Percentiles rank a stretch among this genome's conserved stretches.
Evolutionary conservation across 2,113 vertebrate species (phyloP).

Genomic region (Anoura caudifer): DNA sequence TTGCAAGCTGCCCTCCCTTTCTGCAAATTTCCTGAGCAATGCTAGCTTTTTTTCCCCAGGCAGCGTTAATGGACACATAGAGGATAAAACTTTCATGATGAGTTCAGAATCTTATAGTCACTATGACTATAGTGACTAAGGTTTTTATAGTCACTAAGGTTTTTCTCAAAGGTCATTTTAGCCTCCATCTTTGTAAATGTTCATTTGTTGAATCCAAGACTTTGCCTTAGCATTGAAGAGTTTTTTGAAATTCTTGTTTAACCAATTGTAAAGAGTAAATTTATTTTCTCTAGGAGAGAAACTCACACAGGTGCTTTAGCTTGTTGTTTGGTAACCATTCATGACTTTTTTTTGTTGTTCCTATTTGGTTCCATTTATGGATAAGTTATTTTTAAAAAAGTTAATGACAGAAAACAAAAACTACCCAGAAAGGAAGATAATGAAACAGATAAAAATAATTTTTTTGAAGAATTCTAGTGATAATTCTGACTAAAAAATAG

Average conservation of each 20-base stretch:
- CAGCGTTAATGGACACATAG: background rate
- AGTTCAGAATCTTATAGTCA: background rate
- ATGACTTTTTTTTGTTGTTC: slow-evolving; percentile 11
- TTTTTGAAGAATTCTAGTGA: slow-evolving; percentile 26
- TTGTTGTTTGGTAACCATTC: background rate
- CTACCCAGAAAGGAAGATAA: background rate
- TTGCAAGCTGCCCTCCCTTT: background rate
- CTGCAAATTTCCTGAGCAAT: background rate
- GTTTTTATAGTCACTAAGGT: too few relatives aligned
- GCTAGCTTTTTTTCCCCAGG: background rate
- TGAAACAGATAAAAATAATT: slow-evolving; percentile 10
- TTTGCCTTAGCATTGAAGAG: background rate
- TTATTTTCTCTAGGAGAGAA: background rate
- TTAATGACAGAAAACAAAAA: background rate
- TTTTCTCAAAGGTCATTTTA: slow-evolving; percentile 23
- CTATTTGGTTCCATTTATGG: background rate
- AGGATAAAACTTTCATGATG: background rate
- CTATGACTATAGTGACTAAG: too few relatives aligned
- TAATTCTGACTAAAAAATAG: background rate
- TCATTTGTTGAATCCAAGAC: slow-evolving; percentile 13
- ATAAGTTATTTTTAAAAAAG: background rate
- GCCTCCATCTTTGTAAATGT: background rate
- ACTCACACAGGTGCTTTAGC: background rate
- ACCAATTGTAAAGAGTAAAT: background rate
- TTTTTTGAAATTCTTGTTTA: slow-evolving; percentile 26